Evolutionary conservation across 2,888 invertebrate species (phyloP).

Genomic region (Lathronympha strigana): DNA sequence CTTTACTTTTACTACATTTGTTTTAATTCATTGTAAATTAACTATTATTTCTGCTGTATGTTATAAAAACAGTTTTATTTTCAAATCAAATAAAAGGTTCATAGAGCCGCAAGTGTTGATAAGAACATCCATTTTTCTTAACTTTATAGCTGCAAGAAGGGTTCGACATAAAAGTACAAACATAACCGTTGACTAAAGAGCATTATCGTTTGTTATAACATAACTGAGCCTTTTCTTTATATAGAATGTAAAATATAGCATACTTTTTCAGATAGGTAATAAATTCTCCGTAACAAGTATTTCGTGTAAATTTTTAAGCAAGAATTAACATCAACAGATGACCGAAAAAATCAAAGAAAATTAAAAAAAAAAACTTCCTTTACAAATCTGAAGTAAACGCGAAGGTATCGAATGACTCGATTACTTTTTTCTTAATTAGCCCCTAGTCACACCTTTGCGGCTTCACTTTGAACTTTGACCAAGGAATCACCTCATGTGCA

Average conservation of each 20-base stretch:
- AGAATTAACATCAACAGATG: too few species aligned
- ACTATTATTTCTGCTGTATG: neutral
- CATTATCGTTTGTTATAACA: constrained; percentile 49
- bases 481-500: constrained; percentile 69
- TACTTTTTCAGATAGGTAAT: too few species aligned
- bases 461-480: constrained; percentile 78
- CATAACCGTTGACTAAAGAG: constrained; percentile 50
- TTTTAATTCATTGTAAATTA: too few species aligned
- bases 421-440: constrained; percentile 69
- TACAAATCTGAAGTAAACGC: constrained; percentile 27
- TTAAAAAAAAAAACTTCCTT: neutral
- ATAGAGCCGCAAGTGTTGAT: constrained; percentile 52
- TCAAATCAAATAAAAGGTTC: constrained; percentile 7
- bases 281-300: too few species aligned
- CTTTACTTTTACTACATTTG: too few species aligned
- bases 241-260: too few species aligned
- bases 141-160: constrained; percentile 56
- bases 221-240: constrained; percentile 24
- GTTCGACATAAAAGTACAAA: constrained; percentile 52
- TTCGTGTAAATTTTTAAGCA: too few species aligned
- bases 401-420: constrained; percentile 58
- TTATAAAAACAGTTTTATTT: too few species aligned
- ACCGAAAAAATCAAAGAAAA: neutral
- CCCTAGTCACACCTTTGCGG: constrained; percentile 66
- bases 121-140: constrained; percentile 50